Evolutionary conservation across 2,888 invertebrate species (phyloP), one percentile per base, ranked within the genome.

Genomic region (Neoascia interrupta): DNA sequence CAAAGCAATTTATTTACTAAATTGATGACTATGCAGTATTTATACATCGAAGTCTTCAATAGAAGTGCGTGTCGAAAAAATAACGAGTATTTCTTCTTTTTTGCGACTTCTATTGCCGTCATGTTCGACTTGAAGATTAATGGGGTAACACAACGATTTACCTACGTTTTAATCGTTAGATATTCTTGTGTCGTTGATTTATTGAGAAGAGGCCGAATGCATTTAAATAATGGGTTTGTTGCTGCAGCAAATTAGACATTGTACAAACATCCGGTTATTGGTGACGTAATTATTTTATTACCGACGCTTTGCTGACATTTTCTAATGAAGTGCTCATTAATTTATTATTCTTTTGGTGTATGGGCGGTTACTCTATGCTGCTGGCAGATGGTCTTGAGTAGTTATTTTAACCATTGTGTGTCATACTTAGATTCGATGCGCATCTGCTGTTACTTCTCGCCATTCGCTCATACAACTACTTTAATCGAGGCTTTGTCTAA

Each of bases 231-330:
- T 16, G 19, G 18, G 49, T 5, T 43, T 43, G 34, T 43, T 8
- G 11, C 18, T 49, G 51, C 19, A 58, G 34, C 23, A 53, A 60
- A 51, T 34, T 47, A 31, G 51, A 60, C 64, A 76, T 70, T 64
- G 45, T 64, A 58, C 51, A 69, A 43, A 76, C 47, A 72, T 76
- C 64, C 76, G 72, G 53, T 60, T 64, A 56, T 53, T 47, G 37
- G 13, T 70, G 45, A 54, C 53, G 72, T 72, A 76, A 76, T 72
- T 76, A 76, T 72, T 72, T 66, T 76, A 66, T 76, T 47, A 54
- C 53, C 60, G 54, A n/a, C 47, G 31, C 53, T 21, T 28, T 1
- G 21, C 28, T 49, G 76, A 54, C 64, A 66, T 47, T 47, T 70
- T 72, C 60, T 21, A 66, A 16, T 13, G 53, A 64, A 36, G 49